A percentile compares a stretch with the other conserved stretches of the same genome.
Conservation (phyloP, 2,797 vertebrate genomes). For the Protosalanx chinensis region DNA sequence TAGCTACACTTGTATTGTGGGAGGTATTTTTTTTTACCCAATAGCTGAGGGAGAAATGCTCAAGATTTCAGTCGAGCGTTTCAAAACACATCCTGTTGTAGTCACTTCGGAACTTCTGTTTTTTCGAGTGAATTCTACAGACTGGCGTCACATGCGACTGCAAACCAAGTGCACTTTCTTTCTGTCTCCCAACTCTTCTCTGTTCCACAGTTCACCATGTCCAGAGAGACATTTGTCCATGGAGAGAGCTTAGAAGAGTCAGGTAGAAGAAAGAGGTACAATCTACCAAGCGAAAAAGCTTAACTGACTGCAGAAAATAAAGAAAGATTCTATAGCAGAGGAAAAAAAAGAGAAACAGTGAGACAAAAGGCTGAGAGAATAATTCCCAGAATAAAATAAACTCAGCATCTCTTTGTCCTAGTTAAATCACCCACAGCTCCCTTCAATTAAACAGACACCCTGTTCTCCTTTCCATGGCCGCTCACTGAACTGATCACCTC, state of each 20-base stretch:
- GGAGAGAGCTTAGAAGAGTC: no score
- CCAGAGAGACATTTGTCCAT: no score
- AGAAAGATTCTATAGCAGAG: constrained; percentile 2
- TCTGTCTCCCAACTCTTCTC: no score
- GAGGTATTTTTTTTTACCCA: background rate
- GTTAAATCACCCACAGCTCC: background rate
- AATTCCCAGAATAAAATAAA: constrained; percentile 25
- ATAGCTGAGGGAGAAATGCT: background rate
- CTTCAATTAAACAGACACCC: constrained; percentile 15
- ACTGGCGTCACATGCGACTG: no score
- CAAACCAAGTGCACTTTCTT: no score
- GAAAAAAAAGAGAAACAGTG: background rate
- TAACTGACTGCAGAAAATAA: background rate
- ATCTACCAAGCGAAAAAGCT: background rate
- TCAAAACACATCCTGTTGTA: constrained; percentile 12
- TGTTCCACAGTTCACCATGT: no score
- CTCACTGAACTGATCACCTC: background rate
- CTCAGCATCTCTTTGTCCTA: background rate
- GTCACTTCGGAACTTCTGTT: background rate
- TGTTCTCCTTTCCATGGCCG: background rate
- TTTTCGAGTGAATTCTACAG: background rate
- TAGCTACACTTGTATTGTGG: background rate
- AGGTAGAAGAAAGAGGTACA: constrained; percentile 1
- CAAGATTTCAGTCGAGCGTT: constrained; percentile 10
- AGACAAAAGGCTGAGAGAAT: background rate